Evolutionary conservation across 2,797 vertebrate genomes (phyloP).

Genomic region (Enteromius trimaculatus): DNA sequence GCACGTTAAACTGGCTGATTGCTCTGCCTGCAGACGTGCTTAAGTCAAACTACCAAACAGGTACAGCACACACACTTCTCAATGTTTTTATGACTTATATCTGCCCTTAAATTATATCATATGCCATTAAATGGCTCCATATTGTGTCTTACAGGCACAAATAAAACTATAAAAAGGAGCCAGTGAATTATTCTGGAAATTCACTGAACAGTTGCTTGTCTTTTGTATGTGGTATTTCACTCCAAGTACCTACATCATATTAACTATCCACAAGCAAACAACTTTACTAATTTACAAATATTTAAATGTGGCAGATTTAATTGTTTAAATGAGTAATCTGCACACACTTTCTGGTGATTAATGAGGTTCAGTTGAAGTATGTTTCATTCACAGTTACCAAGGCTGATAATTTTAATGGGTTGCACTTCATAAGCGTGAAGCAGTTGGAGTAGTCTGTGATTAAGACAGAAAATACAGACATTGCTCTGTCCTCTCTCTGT

Average conservation of each 20-base stretch:
- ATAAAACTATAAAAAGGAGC: neutral
- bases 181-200: neutral
- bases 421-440: neutral
- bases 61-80: slow-evolving; percentile 53
- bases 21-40: slow-evolving; percentile 82
- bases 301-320: no score
- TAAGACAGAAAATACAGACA: neutral
- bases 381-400: neutral
- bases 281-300: neutral
- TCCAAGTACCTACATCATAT: neutral
- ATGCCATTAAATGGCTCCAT: neutral
- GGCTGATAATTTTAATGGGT: neutral
- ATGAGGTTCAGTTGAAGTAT: no score
- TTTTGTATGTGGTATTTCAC: neutral
- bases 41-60: slow-evolving; percentile 83
- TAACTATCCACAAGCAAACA: neutral
- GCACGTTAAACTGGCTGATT: slow-evolving; percentile 79
- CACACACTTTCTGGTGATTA: no score
- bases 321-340: no score
- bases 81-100: neutral
- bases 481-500: neutral
- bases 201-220: neutral
- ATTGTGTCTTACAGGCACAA: neutral
- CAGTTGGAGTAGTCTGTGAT: neutral
- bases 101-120: neutral